phyloP scores from a whole-genome alignment of 2,888 invertebrate species.

The Andricus quercusramuli region DNA sequence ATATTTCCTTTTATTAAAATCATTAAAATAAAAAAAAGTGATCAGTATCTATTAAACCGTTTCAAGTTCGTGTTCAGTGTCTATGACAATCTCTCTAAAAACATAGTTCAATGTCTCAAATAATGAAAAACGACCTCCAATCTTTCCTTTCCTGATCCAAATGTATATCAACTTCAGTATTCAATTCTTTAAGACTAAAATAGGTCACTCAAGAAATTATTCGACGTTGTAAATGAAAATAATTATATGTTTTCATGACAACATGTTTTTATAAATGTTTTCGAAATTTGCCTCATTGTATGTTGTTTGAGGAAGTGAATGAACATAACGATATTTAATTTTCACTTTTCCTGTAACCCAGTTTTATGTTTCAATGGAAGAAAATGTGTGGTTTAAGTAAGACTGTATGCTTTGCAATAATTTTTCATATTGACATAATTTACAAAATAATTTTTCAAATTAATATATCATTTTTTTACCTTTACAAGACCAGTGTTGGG shows the following conservation, averaged over 20 bases:
- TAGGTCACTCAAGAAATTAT: background rate
- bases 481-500: constrained; percentile 83
- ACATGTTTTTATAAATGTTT: background rate
- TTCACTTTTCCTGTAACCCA: background rate
- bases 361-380: background rate
- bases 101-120: constrained; percentile 19
- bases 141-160: background rate
- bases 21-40: constrained; percentile 43
- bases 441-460: background rate
- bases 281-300: background rate
- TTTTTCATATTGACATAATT: background rate
- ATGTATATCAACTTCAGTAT: background rate
- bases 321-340: background rate
- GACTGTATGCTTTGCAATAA: background rate
- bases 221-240: background rate
- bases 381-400: background rate
- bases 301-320: background rate
- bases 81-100: background rate
- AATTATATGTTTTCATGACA: background rate
- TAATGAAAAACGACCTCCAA: constrained; percentile 18
- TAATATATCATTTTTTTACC: constrained; percentile 74
- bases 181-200: no score
- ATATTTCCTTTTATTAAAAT: constrained; percentile 4
- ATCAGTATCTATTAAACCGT: background rate
- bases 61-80: constrained; percentile 2